Base-by-base conservation (phyloP, 2,888 invertebrate genomes). In the Opisthograptis luteolata region DNA sequence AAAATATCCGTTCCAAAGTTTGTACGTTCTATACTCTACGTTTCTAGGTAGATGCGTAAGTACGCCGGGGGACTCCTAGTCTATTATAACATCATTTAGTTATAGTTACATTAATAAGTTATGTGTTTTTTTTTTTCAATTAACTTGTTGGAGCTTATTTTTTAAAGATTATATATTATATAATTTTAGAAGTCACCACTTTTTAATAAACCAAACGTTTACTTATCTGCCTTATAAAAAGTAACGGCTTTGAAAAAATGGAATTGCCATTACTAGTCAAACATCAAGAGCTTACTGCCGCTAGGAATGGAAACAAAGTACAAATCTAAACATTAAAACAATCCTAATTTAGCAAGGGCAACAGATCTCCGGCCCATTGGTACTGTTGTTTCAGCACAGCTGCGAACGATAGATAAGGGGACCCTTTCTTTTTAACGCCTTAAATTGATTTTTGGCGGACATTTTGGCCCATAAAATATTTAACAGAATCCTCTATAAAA, bases 351-450 rank as follows among this genome's bases (percentile, higher is more conserved):
- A 44, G 46, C 47, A 48, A 54, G 49, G 37, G 32, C 47, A 31
- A 58, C 56, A 61, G 55, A 52, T 60, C 50, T 48, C 32, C 39
- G 55, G 55, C 55, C 60, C 66, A 64, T 63, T 55, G 60, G 60
- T 52, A 54, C 58, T 79, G 78, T 79, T 84, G 79, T 81, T 75
- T 77, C 69, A 73, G 65, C 70, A 66, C 79, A 81, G 80, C 87
- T 87, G 87, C 68, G 68, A 64, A 54, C 55, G 49, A 51, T 54
- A 79, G 87, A 87, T 87, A 88, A 86, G 82, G 58, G 78, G n/a
- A 76, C 76, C 87, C 87, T 75, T 81, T 78, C 73, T 78, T 80
- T 74, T 74, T 76, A 81, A 73, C 73, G 76, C 76, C 75, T 80
- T 73, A 78, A 84, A 86, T 85, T 80, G 81, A 85, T 83, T 83